Conservation (phyloP, 2,888 invertebrate genomes). For the Mactromeris polynyma region DNA sequence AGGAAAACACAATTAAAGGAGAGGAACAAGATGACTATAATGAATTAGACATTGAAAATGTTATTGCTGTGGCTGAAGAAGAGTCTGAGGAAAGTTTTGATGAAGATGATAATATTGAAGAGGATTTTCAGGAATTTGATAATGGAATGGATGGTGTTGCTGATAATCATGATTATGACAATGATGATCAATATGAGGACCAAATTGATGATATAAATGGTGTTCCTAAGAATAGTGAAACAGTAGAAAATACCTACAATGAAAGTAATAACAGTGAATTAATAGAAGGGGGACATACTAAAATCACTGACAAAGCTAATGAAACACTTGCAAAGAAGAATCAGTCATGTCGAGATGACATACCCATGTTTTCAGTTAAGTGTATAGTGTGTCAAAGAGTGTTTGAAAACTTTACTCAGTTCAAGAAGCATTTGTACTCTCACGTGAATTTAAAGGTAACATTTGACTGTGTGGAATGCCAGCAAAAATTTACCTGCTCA, state of each 20-base stretch:
- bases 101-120: slow-evolving; percentile 25
- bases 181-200: background rate
- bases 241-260: background rate
- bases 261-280: background rate
- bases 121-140: background rate
- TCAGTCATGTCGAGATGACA: background rate
- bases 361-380: background rate
- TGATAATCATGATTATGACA: background rate
- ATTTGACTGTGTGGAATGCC: slow-evolving; percentile 42
- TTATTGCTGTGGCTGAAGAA: slow-evolving; percentile 27
- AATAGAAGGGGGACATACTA: background rate
- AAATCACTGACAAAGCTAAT: background rate
- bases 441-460: slow-evolving; percentile 53
- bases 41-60: slow-evolving; percentile 37
- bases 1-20: slow-evolving; percentile 15
- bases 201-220: background rate
- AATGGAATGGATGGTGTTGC: slow-evolving; percentile 15
- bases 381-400: slow-evolving; percentile 30
- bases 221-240: background rate
- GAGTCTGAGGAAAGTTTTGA: slow-evolving; percentile 39
- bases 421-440: slow-evolving; percentile 29
- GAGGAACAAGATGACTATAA: background rate
- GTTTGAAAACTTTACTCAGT: slow-evolving; percentile 18
- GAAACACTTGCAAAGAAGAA: background rate
- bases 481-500: slow-evolving; percentile 19